Conservation (phyloP, 2,797 vertebrate species). For the Malurus splendens region DNA sequence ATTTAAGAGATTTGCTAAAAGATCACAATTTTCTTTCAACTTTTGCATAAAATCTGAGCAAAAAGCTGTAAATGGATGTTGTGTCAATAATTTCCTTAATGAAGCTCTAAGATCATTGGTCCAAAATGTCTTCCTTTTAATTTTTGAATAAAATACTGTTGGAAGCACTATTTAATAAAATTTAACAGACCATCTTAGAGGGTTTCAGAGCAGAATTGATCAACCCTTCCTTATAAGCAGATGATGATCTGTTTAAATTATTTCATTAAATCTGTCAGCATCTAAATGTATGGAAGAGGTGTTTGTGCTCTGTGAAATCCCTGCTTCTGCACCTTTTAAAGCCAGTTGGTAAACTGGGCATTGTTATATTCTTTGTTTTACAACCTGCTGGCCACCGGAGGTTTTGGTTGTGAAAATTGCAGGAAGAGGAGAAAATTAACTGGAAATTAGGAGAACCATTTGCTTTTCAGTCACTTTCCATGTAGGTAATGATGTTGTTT, state of each 20-base stretch:
- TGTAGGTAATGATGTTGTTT: background rate
- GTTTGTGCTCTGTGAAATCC: background rate
- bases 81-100: background rate
- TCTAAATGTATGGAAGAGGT: background rate
- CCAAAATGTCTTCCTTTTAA: background rate
- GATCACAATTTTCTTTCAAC: accelerated
- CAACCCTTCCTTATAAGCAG: background rate
- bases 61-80: background rate
- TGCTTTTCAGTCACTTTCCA: background rate
- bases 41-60: background rate
- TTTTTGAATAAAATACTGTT: background rate
- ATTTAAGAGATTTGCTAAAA: background rate
- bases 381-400: background rate
- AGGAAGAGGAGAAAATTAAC: background rate
- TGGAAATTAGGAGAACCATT: background rate
- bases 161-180: background rate
- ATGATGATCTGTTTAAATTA: background rate
- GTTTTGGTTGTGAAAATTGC: background rate
- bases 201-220: background rate
- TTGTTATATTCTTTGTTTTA: background rate
- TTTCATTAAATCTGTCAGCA: background rate
- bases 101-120: background rate
- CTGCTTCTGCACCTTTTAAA: background rate
- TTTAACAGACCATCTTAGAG: background rate
- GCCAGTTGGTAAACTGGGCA: background rate